Evolutionary conservation across 2,113 vertebrate species (phyloP), one percentile per base, ranked within the genome.

Genomic region (Callospermophilus lateralis): DNA sequence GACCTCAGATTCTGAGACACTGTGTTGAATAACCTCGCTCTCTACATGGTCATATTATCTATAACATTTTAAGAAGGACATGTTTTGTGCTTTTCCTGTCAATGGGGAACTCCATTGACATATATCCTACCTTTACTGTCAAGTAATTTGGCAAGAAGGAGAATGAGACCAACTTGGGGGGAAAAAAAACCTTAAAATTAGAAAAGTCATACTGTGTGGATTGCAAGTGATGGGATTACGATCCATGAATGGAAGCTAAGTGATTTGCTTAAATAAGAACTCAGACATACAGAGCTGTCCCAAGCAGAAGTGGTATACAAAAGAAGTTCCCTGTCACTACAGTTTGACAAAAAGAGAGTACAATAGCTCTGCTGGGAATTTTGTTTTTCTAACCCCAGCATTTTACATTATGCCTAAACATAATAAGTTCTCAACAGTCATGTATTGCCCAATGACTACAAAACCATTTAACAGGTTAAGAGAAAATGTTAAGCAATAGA

Each of bases 221-320:
- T 51, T 26, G 73, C 37, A n/a, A 88, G 65, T 48, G 26, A n/a
- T 39, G 61, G 19, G 58, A 34, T 48, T 58, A 24, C 10, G 17
- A 51, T 68, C 26, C 72, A 24, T 79, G n/a, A 53, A 17, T 37
- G 10, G 51, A 88, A 80, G 6, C 70, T 65, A 28, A 48, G 6
- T 81, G 55, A 42, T 22, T 19, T 20, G 1, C 1, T 65, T 78
- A 63, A 81, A 32, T 42, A 90, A 93, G 34, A 42, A 34, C 16
- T 92, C 24, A 53, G 28, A 73, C 3, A 39, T 8, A 32, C 1
- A 19, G 45, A 39, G 26, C 24, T 58, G 1, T 74, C n/a, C 11
- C 19, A 15, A 20, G 7, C 37, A 28, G 65, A 24, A 53, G 13
- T 72, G 1, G 28, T 32, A 8, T 34, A 3, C 4, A 0, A 7